Evolutionary conservation across 2,797 vertebrate species (phyloP).

Genomic region (Lepus townsendii): DNA sequence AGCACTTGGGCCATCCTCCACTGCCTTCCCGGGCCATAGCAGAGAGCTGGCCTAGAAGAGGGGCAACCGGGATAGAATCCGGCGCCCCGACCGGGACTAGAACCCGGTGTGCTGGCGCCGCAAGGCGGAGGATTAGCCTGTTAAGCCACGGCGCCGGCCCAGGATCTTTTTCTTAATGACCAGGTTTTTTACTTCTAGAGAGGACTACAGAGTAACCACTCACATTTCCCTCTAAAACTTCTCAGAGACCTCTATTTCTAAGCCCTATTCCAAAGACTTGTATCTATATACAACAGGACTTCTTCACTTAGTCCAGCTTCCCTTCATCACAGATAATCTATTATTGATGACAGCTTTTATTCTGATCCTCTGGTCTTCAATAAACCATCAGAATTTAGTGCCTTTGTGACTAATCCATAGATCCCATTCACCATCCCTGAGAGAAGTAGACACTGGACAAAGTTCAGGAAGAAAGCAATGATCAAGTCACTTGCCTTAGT

Average conservation of each 20-base stretch:
- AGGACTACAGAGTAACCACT: neutral
- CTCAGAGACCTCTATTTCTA: slow-evolving; percentile 26
- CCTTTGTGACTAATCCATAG: neutral
- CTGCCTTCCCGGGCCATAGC: too few species aligned
- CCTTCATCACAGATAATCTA: neutral
- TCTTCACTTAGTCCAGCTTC: neutral
- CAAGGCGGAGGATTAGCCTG: too few species aligned
- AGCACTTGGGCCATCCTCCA: too few species aligned
- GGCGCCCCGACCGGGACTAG: too few species aligned
- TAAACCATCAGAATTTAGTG: slow-evolving; percentile 1
- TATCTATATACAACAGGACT: neutral
- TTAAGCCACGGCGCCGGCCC: too few species aligned
- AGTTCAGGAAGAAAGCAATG: neutral
- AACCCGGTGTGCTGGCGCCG: too few species aligned
- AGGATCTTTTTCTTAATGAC: neutral
- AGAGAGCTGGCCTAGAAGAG: too few species aligned
- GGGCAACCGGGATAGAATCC: too few species aligned
- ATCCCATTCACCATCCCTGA: neutral
- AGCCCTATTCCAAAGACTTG: neutral
- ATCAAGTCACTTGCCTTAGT: neutral
- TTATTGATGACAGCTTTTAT: slow-evolving; percentile 18
- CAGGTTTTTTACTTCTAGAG: neutral
- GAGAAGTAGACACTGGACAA: neutral
- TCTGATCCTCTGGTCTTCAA: slow-evolving; percentile 3
- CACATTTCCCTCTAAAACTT: neutral